Base-by-base conservation (phyloP, 1,140 invertebrate genomes). In the Trachymyrmex cornetzi region DNA sequence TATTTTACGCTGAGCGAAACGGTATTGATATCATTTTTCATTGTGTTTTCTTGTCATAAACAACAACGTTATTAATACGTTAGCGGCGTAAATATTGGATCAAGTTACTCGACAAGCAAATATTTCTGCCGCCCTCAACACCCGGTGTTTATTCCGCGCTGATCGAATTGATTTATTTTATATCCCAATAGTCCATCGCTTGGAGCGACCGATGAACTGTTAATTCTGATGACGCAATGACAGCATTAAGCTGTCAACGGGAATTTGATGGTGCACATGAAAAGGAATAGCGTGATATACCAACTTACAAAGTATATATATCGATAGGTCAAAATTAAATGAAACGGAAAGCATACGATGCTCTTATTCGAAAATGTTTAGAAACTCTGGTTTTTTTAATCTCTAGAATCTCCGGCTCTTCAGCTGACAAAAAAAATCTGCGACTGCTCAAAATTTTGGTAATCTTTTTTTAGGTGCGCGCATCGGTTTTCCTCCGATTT, bases 151-250 rank as follows among this genome's bases (percentile, higher is more conserved):
- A 74, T 84, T 63, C 30, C 38, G 27, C 55, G 22, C 38, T 19
- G 69, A 84, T 84, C 55, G 55, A 38, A 61, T 84, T 84, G 80
- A 84, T 84, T 84, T 84, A 84, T 75, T 84, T 75, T 84, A 61
- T 63, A 84, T 75, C 59, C 48, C 80, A 22, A 34, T 57, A 34
- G 55, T 75, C 19, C 69, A 75, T 75, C 69, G 80, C 27, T 44
- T 44, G 38, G 24, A 84, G 30, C 61, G 67, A 84, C 80, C 80
- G 80, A 74, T 75, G 72, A 84, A 74, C 80, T 84, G 55, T 84
- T 84, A 74, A 75, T 38, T 38, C 38, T 61, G 80, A 48, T n/a
- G 66, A 69, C 27, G 27, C 69, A 61, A 75, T 84, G 69, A 72
- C 27, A 57, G 69, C 38, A 84, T 84, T 75, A 84, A 84, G 27